Evolutionary conservation across 1,140 invertebrate species (phyloP).

Genomic region (Medauroidea extradentata): DNA sequence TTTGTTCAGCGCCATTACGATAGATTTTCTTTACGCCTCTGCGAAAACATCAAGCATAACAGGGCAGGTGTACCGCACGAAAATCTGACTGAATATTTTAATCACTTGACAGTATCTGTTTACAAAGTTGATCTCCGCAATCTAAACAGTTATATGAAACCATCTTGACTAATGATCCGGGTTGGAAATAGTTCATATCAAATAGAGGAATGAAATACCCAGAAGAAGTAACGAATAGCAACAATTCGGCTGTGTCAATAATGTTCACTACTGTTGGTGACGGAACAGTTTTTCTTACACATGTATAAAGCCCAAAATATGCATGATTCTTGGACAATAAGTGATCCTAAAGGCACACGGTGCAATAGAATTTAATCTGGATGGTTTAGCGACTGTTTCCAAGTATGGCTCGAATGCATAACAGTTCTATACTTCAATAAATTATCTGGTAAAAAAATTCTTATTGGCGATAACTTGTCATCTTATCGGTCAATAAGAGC

Average conservation of each 20-base stretch:
- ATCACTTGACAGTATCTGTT: background rate
- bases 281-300: constrained; percentile 20
- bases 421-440: constrained; percentile 27
- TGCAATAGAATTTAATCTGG: constrained; percentile 30
- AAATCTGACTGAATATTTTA: too few species aligned
- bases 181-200: constrained; percentile 28
- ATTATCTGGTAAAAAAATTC: constrained; percentile 25
- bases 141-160: constrained; percentile 43
- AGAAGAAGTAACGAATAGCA: constrained; percentile 25
- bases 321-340: constrained; percentile 23
- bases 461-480: constrained; percentile 42
- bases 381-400: constrained; percentile 38
- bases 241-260: constrained; percentile 20
- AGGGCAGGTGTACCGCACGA: too few species aligned
- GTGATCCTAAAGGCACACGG: constrained; percentile 19
- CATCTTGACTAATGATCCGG: constrained; percentile 39
- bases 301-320: constrained; percentile 24
- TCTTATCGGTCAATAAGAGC: constrained; percentile 30
- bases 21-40: too few species aligned
- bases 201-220: constrained; percentile 35
- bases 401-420: constrained; percentile 27
- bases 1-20: too few species aligned
- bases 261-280: constrained; percentile 28
- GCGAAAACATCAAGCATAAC: too few species aligned
- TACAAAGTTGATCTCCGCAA: constrained; percentile 18